Percentiles rank a stretch among this genome's conserved stretches.
Conservation (phyloP, 2,797 vertebrate species). For the Halcyon chelicuti region DNA sequence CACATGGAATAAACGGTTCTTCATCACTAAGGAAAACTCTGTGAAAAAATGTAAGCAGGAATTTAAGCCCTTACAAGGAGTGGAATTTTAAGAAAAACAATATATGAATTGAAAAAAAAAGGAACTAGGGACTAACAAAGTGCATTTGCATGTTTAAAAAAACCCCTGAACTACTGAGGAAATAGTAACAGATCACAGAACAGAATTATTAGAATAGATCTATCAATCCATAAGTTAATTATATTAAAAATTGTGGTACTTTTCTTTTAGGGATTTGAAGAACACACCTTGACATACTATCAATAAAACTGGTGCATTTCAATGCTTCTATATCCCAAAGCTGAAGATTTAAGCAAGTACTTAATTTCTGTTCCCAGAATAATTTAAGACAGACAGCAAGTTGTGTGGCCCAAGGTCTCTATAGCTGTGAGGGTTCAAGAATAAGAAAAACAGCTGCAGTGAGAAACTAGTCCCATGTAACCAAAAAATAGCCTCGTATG, state of each 20-base stretch:
- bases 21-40: background rate
- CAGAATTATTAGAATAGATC: background rate
- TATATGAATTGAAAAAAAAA: background rate
- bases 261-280: background rate
- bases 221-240: background rate
- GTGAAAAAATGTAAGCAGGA: background rate
- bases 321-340: background rate
- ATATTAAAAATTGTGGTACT: background rate
- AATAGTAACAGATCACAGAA: background rate
- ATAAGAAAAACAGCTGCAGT: background rate
- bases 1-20: background rate
- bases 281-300: background rate
- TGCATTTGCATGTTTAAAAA: background rate
- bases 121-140: background rate
- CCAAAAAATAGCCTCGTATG: background rate
- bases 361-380: background rate
- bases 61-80: background rate
- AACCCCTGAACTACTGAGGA: background rate
- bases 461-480: background rate
- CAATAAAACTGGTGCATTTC: background rate
- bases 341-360: background rate
- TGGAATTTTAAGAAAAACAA: background rate
- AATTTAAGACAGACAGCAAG: background rate
- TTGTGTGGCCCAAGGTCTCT: background rate
- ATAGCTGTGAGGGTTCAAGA: background rate